Percentiles rank a stretch among this genome's conserved stretches.
Evolutionary conservation across 2,888 invertebrate genomes (phyloP).

Genomic region (Scaptomyza reducta): DNA sequence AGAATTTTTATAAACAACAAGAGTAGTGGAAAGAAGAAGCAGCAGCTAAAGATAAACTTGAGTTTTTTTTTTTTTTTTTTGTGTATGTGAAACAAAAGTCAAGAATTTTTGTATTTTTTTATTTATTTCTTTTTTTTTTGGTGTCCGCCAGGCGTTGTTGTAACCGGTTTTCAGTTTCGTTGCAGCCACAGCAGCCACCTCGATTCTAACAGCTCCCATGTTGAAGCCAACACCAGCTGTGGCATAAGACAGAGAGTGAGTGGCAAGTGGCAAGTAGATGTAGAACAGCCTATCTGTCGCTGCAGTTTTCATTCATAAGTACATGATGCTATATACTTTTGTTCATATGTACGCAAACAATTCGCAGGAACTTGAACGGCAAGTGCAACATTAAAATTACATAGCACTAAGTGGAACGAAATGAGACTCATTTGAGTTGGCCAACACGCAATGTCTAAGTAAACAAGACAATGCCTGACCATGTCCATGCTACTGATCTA

Average conservation of each 20-base stretch:
- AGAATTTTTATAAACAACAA: slow-evolving; percentile 77
- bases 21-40: slow-evolving; percentile 15
- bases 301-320: slow-evolving; percentile 52
- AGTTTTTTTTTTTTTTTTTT: slow-evolving; percentile 33
- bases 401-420: slow-evolving; percentile 24
- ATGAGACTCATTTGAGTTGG: slow-evolving; percentile 64
- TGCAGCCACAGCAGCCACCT: slow-evolving; percentile 31
- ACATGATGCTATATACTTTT: not conserved
- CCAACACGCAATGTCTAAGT: slow-evolving; percentile 68
- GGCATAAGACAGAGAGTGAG: not conserved
- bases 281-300: slow-evolving; percentile 49
- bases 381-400: slow-evolving; percentile 21
- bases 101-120: slow-evolving; percentile 6
- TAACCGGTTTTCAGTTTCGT: slow-evolving; percentile 69
- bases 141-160: slow-evolving; percentile 39
- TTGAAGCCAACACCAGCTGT: slow-evolving; percentile 52
- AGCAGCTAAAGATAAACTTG: slow-evolving; percentile 67
- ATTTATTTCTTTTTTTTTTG: no score
- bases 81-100: slow-evolving; percentile 5
- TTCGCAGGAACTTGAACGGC: slow-evolving; percentile 13
- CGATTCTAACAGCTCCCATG: slow-evolving; percentile 29
- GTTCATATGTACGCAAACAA: slow-evolving; percentile 1
- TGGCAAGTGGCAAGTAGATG: slow-evolving; percentile 14
- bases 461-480: slow-evolving; percentile 21
- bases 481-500: slow-evolving; percentile 35